These are phyloP conservation scores for Eidolon helvum DNA, from an alignment of 2,113 vertebrate species.

Conservation along the genomic window DNA sequence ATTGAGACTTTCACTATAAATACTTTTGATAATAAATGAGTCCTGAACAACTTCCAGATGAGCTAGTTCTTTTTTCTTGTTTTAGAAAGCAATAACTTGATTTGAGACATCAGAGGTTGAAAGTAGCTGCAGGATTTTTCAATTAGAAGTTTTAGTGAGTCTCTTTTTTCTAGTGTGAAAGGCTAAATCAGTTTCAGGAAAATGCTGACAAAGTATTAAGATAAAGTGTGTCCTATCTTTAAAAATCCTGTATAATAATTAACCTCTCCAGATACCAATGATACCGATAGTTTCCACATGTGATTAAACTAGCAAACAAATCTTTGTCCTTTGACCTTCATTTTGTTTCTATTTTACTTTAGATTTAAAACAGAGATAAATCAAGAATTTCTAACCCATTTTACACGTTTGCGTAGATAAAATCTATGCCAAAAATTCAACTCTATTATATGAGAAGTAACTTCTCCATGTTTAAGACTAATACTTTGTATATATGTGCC, in stretches of 20 bases:
- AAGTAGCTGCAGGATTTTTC: conserved; percentile 29
- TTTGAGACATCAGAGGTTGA: conserved; percentile 31
- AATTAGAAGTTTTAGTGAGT: conserved; percentile 52
- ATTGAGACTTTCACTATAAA: background rate
- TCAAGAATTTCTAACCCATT: conserved; percentile 26
- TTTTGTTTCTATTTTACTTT: conserved; percentile 22
- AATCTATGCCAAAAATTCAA: background rate
- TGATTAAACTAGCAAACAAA: background rate
- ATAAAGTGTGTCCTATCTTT: conserved; percentile 51
- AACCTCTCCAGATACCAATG: conserved; percentile 40
- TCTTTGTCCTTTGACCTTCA: background rate
- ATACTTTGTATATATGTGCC: background rate
- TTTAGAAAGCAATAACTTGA: conserved; percentile 6
- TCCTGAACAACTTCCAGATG: conserved; percentile 12
- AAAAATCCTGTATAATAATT: conserved; percentile 58
- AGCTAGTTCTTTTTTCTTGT: background rate
- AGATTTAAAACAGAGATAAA: conserved; percentile 27
- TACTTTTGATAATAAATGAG: background rate
- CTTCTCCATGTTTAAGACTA: background rate
- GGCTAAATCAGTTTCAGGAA: conserved; percentile 51
- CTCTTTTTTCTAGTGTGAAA: conserved; percentile 51
- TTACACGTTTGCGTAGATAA: background rate
- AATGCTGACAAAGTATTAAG: conserved; percentile 54
- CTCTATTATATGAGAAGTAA: background rate
- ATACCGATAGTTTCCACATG: conserved; percentile 41